Percentiles rank a stretch among this genome's conserved stretches.
Conservation (phyloP, 1,140 invertebrate genomes). For the Drosophila melanica region DNA sequence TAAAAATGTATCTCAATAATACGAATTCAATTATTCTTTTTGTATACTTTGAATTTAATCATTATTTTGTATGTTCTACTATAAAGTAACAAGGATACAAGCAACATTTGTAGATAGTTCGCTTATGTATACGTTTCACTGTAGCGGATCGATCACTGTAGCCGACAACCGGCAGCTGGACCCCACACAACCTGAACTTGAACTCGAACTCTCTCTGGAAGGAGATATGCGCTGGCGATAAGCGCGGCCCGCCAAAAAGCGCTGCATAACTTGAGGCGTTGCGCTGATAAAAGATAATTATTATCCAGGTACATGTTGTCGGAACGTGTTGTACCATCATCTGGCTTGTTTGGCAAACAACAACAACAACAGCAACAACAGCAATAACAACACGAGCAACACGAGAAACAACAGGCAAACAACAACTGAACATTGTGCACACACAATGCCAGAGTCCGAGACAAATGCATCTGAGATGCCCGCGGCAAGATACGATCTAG, state of each 20-base stretch:
- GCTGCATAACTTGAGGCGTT: conserved; percentile 69
- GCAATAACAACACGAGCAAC: conserved; percentile 44
- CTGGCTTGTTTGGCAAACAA: conserved; percentile 60
- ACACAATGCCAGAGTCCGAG: conserved; percentile 32
- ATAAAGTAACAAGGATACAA: no score
- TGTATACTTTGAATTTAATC: no score
- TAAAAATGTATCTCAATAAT: no score
- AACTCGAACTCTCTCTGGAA: conserved; percentile 53
- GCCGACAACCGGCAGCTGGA: neutral
- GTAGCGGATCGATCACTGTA: neutral
- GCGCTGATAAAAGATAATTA: conserved; percentile 52
- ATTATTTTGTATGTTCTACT: no score
- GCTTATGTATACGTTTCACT: neutral
- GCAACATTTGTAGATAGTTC: no score
- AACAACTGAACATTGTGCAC: conserved; percentile 44
- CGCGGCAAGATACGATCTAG: conserved; percentile 32
- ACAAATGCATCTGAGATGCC: conserved; percentile 46
- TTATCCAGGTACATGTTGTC: conserved; percentile 24
- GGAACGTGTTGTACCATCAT: conserved; percentile 1
- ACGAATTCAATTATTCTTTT: no score
- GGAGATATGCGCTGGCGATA: conserved; percentile 44
- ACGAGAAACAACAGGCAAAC: conserved; percentile 25
- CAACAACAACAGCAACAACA: conserved; percentile 52
- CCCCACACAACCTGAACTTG: conserved; percentile 44
- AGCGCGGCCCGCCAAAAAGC: conserved; percentile 36